Evolutionary conservation across 2,113 vertebrate species (phyloP).

Genomic region (Gnathochromis pfefferi): DNA sequence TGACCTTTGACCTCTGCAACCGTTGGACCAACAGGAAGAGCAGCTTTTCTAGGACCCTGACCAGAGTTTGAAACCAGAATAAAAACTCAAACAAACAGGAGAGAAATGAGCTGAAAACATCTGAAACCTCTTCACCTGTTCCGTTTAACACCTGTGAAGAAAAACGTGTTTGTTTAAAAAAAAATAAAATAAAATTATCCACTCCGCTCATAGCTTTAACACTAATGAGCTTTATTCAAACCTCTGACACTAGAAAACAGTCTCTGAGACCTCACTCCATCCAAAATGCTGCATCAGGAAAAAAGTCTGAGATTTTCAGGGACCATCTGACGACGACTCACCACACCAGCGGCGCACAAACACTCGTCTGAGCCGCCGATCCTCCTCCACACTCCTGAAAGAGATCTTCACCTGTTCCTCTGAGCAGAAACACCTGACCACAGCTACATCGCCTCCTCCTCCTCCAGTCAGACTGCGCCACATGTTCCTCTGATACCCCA

Average conservation of each 20-base stretch:
- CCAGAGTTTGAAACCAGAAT: neutral
- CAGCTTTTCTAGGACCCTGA: neutral
- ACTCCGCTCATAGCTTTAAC: neutral
- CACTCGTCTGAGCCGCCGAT: conserved; percentile 4
- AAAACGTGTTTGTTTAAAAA: neutral
- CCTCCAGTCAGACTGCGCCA: neutral
- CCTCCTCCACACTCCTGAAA: neutral
- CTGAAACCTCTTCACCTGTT: neutral
- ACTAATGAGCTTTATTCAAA: neutral
- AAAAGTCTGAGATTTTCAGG: neutral
- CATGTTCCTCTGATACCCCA: conserved; percentile 29
- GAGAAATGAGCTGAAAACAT: neutral
- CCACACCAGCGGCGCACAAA: conserved; percentile 36
- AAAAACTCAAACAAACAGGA: neutral
- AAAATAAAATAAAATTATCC: neutral
- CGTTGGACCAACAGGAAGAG: neutral
- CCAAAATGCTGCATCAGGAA: neutral
- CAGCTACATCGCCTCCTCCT: neutral
- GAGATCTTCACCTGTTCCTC: conserved; percentile 30
- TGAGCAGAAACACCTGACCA: conserved; percentile 22
- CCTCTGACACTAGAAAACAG: neutral
- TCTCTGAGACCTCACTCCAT: neutral
- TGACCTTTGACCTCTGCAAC: neutral
- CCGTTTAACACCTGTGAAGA: neutral
- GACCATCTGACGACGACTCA: conserved; percentile 1